Percentiles rank a stretch among this genome's conserved stretches.
Evolutionary conservation across 2,797 vertebrate genomes (phyloP).

Genomic region (Miichthys miiuy): DNA sequence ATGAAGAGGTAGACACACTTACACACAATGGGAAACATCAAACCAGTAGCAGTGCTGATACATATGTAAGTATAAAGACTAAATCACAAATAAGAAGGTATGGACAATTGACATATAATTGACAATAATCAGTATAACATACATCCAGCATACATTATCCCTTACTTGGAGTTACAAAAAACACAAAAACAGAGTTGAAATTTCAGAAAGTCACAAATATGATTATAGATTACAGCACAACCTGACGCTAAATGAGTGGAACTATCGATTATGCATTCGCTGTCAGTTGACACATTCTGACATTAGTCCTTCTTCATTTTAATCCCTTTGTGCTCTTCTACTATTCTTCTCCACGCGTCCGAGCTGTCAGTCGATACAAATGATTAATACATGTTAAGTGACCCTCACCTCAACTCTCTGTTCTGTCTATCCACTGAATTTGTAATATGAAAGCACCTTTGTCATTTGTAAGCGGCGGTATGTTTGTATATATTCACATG

Average conservation of each 20-base stretch:
- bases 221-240: too few species aligned
- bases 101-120: too few species aligned
- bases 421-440: slow-evolving; percentile 16
- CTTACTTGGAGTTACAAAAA: too few species aligned
- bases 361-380: slow-evolving; percentile 10
- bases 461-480: too few species aligned
- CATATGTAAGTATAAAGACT: not conserved
- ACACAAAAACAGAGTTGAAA: too few species aligned
- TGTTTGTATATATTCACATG: not conserved
- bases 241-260: too few species aligned
- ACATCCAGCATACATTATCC: too few species aligned
- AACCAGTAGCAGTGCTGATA: not conserved
- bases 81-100: not conserved
- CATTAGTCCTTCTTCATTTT: not conserved
- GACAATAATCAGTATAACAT: too few species aligned
- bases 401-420: slow-evolving; percentile 12
- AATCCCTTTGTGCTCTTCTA: not conserved
- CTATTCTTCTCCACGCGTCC: not conserved
- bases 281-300: not conserved
- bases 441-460: slow-evolving; percentile 8
- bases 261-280: not conserved
- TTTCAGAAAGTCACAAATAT: too few species aligned
- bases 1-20: not conserved
- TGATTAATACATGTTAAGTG: slow-evolving; percentile 25
- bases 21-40: not conserved